Evolutionary conservation across 1,140 invertebrate genomes (phyloP), one percentile per base, ranked within the genome.

Genomic region (Anastrepha obliqua): DNA sequence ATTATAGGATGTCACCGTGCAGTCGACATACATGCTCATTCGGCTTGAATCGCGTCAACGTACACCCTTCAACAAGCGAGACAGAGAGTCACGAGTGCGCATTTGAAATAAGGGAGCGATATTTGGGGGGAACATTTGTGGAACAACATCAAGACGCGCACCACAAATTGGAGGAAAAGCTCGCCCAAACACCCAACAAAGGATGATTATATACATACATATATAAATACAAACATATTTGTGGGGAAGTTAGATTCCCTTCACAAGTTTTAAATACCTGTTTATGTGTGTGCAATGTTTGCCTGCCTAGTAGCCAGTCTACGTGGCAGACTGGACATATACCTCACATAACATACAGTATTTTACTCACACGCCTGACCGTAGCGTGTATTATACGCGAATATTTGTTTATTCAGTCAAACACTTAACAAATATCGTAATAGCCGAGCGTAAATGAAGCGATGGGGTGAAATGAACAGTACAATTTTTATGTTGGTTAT

Each of bases 341-440:
- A 47, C 15, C 8, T 2, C 67, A 44, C 15, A 74, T 20, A 9
- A 44, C 13, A 17, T 44, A 17, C 3, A 3, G 0, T 13, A 17
- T 74, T 74, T 15, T 74, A 74, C 67, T 42, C 13, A 70, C 67
- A 44, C 67, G 5, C 39, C 15, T 5, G 6, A 55, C 3, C 13
- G 60, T 62, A 4, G 17, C 70, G 44, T 47, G 29, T 74, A n/a
- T 74, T 47, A 74, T 47, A 3, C 9, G 47, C 51, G 74, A 81
- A 81, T 81, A 81, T 81, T 81, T 81, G 51, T 81, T 81, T 81
- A 81, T 55, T 58, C 74, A 81, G 74, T 81, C n/a, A 51, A 55
- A 81, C 15, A 55, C 74, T 81, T 81, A 81, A 47, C 47, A 55
- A 81, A 81, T 81, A 81, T 81, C 47, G 9, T 15, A 81, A 81